Base-by-base conservation (phyloP, 1,140 invertebrate species). In the Ridgeia piscesae region DNA sequence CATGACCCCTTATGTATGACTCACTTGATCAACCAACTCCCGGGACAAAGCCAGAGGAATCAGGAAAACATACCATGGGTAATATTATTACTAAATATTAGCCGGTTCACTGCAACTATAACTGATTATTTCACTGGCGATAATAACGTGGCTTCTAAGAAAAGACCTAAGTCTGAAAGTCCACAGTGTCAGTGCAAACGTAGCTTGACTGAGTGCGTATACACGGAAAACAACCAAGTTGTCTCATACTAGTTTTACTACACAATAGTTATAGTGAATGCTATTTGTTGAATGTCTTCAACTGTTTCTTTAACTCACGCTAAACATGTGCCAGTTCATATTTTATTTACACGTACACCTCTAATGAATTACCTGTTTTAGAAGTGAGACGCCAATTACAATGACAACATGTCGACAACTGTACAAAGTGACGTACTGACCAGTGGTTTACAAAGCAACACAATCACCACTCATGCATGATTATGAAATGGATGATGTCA, bases 71-170 rank as follows among this genome's bases (percentile, higher is more conserved):
- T 77, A 77, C 58, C 58, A 77, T 77, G 27, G 17, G 8, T 77
- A 77, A 77, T 77, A 77, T 77, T 77, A 77, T n/a, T n/a, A n/a
- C n/a, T n/a, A n/a, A n/a, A n/a, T n/a, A n/a, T 77, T 77, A 77
- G 58, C 58, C 14, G 58, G 58, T 77, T 77, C 58, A 77, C 27
- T 8, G 58, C 58, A 77, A 77, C 58, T 77, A 17, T 77, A 77
- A 77, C 58, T 27, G 58, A 77, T 77, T 77, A 77, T 31, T 77
- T 77, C 27, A 77, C 58, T 77, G 58, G 58, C 2, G 17, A 77
- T 77, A 77, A 77, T 77, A 21, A 77, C 27, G 27, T 21, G 14
- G 58, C 58, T 77, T 77, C 58, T 77, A 21, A 77, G 58, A 77
- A 77, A 21, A 77, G 14, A 77, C 58, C 58, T 14, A 77, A 17